Evolutionary conservation across 2,888 invertebrate genomes (phyloP).

Genomic region (Zhuqinia jingwanae): DNA sequence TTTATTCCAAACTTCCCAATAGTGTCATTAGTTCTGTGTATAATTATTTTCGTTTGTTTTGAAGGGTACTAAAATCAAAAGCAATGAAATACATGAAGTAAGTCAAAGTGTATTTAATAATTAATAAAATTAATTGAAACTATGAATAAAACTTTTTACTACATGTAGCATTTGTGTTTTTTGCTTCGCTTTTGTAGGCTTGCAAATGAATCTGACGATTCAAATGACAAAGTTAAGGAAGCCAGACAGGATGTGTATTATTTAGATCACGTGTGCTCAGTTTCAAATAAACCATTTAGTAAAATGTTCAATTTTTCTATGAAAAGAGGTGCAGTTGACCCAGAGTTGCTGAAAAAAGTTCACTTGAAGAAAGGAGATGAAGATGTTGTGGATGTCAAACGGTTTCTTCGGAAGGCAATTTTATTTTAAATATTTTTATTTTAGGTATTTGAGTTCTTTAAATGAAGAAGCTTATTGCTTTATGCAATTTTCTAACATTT

Average conservation of each 20-base stretch:
- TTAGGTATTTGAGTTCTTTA: no score
- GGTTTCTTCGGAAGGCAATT: conserved; percentile 71
- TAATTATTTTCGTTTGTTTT: neutral
- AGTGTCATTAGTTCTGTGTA: no score
- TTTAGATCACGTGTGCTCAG: conserved; percentile 75
- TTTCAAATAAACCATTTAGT: conserved; percentile 71
- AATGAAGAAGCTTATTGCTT: no score
- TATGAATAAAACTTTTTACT: neutral
- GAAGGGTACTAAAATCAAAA: conserved; percentile 71
- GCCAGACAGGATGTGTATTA: conserved; percentile 70
- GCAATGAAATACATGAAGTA: conserved; percentile 72
- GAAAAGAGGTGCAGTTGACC: conserved; percentile 61
- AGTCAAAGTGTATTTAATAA: neutral
- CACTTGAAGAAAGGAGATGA: conserved; percentile 42
- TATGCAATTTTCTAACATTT: no score
- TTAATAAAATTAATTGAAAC: neutral
- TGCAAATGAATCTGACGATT: conserved; percentile 43
- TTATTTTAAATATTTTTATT: no score
- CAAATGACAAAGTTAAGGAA: conserved; percentile 27
- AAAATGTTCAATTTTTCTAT: conserved; percentile 74
- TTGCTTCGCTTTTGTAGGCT: conserved; percentile 2
- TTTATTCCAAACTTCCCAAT: no score
- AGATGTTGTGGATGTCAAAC: conserved; percentile 54
- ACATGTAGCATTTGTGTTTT: neutral
- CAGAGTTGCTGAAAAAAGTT: conserved; percentile 51